These are phyloP conservation scores for Oncorhynchus masou DNA, from an alignment of 2,113 vertebrate species.

Conservation along the genomic window DNA sequence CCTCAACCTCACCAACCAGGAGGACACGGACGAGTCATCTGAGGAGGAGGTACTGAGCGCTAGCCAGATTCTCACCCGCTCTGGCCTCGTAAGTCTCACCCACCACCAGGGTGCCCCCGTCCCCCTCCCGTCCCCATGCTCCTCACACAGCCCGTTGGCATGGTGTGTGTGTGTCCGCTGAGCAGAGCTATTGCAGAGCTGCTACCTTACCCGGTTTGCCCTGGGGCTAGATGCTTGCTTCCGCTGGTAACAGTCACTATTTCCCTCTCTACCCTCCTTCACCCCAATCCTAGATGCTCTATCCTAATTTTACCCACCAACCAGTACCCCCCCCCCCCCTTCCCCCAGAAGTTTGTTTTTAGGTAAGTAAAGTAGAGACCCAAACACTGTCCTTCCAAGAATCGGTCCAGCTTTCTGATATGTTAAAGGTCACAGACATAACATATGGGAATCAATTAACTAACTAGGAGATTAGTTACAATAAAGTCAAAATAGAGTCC, in stretches of 20 bases:
- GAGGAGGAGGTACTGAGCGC: conserved; percentile 97
- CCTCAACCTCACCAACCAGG: conserved; percentile 95
- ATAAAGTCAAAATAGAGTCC: background rate
- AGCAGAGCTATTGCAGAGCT: background rate
- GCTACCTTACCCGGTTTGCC: conserved; percentile 25
- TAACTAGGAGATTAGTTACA: background rate
- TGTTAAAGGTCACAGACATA: background rate
- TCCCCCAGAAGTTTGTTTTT: background rate
- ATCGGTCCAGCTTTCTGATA: background rate
- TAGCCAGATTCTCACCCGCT: conserved; percentile 91
- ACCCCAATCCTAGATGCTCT: conserved; percentile 10
- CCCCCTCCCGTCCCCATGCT: conserved; percentile 4
- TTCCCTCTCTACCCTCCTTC: conserved; percentile 23
- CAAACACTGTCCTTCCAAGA: background rate
- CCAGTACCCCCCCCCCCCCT: background rate
- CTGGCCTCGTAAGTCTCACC: conserved; percentile 83
- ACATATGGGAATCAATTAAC: background rate
- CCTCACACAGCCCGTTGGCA: conserved; percentile 61
- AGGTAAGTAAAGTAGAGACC: conserved; percentile 34
- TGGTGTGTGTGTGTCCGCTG: conserved; percentile 53
- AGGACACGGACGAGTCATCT: conserved; percentile 97
- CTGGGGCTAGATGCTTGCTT: conserved; percentile 71
- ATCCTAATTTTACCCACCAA: conserved; percentile 4
- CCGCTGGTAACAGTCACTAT: conserved; percentile 60
- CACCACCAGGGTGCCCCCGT: conserved; percentile 37